Conservation (phyloP, 2,888 invertebrate genomes). For the Clostera curtula region DNA sequence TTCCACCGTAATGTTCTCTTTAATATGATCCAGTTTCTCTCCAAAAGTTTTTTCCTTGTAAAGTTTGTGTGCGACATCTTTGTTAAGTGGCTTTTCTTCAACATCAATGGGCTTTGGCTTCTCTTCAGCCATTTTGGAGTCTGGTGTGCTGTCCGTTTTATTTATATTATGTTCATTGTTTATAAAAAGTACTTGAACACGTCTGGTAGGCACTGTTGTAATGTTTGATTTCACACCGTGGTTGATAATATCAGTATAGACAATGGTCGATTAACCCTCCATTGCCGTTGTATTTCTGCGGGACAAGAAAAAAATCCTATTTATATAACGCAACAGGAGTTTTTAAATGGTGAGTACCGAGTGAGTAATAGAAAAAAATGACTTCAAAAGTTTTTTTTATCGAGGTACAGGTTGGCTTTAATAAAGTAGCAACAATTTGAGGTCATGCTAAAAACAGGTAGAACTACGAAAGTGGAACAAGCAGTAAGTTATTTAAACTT, state of each 20-base stretch:
- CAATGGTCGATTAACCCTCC: too few relatives aligned
- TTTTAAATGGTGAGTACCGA: too few relatives aligned
- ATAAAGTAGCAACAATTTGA: too few relatives aligned
- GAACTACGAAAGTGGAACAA: too few relatives aligned
- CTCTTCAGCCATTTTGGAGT: constrained; percentile 52
- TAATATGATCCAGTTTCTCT: constrained; percentile 46
- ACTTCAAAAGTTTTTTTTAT: too few relatives aligned
- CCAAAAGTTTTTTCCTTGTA: constrained; percentile 44
- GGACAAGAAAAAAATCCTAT: too few relatives aligned
- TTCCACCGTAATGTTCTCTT: constrained; percentile 80
- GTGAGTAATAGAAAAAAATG: too few relatives aligned
- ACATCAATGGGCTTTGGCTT: constrained; percentile 36
- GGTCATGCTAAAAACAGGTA: too few relatives aligned
- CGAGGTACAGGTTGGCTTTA: too few relatives aligned
- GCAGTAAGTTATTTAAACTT: too few relatives aligned
- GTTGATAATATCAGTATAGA: constrained; percentile 32
- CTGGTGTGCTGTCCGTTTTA: constrained; percentile 14
- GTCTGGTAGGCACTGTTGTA: constrained; percentile 31
- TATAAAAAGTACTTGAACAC: constrained; percentile 27
- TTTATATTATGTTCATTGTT: constrained; percentile 40
- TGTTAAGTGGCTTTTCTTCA: constrained; percentile 56
- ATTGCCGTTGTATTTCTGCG: too few relatives aligned
- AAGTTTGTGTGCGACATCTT: constrained; percentile 26
- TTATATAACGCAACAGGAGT: too few relatives aligned
- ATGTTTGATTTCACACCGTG: constrained; percentile 47